Evolutionary conservation across 2,797 vertebrate species (phyloP), one percentile per base, ranked within the genome.

Genomic region (Enteromius trimaculatus): DNA sequence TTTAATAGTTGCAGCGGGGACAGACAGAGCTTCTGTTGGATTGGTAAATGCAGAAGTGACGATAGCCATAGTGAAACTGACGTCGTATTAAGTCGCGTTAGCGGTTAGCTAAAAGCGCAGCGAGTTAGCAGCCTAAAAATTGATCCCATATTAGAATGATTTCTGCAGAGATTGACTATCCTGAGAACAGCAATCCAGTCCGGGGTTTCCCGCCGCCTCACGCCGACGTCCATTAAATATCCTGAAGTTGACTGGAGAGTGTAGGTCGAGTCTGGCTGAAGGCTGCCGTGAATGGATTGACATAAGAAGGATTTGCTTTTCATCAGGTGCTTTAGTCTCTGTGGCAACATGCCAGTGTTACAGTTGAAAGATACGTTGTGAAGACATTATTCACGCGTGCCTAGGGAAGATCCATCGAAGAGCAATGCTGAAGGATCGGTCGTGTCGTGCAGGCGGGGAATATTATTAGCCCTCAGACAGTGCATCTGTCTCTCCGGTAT

Each of bases 401-500:
- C 85, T 84, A 82, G 90, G 88, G 89, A 91, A 90, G 92, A 93
- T 74, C 92, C 90, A 91, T 87, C 91, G 89, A 90, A 88, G 89
- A 91, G 90, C 91, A 92, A 91, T 92, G 92, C 89, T 91, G 92
- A 89, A 91, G 89, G 92, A 92, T 72, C 87, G 37, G 89, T 92
- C 92, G 92, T 87, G 91, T 93, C 88, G 91, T 89, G 65, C 89
- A 92, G 92, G 92, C 93, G 91, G 86, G 92, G 92, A 92, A 91
- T 94, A 94, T 95, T 95, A 94, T 94, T 95, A 95, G 94, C 93
- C 87, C 89, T 89, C 93, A 92, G 93, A 90, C 93, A 91, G 90
- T 90, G 89, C 94, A 93, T 93, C 93, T 93, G 92, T 92, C 91
- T 92, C 89, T 91, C 90, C 93, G 95, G 95, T 95, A 95, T 95